A percentile compares a stretch with the other conserved stretches of the same genome.
These are phyloP conservation scores for Platalea minor DNA, from an alignment of 2,797 vertebrate genomes.

Conservation along the genomic window DNA sequence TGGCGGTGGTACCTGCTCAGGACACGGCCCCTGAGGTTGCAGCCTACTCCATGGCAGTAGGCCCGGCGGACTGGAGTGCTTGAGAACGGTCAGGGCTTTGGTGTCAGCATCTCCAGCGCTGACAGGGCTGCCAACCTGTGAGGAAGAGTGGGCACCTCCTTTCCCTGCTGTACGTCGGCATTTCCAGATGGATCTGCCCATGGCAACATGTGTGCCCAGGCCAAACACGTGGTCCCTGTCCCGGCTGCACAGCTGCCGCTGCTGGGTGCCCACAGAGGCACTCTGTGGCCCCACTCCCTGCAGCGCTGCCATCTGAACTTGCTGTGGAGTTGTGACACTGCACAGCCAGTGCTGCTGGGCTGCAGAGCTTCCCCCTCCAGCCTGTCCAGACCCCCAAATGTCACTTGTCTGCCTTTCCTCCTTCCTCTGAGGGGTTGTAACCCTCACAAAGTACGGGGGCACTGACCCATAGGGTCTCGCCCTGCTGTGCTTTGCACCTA, in stretches of 20 bases:
- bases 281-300: not conserved
- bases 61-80: not conserved
- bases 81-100: not conserved
- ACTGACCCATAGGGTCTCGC: not conserved
- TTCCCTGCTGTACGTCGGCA: not conserved
- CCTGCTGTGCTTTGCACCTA: not conserved
- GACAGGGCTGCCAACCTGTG: not conserved
- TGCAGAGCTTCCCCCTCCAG: not conserved
- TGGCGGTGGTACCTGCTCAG: not conserved
- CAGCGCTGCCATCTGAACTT: not conserved
- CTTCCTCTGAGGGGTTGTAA: not conserved
- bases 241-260: not conserved
- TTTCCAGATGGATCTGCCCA: not conserved
- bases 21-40: not conserved
- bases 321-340: accelerated
- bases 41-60: not conserved
- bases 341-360: not conserved
- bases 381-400: not conserved
- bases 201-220: not conserved
- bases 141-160: not conserved
- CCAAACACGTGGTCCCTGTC: accelerated
- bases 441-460: accelerated
- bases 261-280: not conserved
- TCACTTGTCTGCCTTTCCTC: not conserved
- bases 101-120: not conserved